Percentiles rank a stretch among this genome's conserved stretches.
These are phyloP conservation scores for Caiman crocodilus DNA, from an alignment of 2,797 vertebrate species.

Conservation along the genomic window DNA sequence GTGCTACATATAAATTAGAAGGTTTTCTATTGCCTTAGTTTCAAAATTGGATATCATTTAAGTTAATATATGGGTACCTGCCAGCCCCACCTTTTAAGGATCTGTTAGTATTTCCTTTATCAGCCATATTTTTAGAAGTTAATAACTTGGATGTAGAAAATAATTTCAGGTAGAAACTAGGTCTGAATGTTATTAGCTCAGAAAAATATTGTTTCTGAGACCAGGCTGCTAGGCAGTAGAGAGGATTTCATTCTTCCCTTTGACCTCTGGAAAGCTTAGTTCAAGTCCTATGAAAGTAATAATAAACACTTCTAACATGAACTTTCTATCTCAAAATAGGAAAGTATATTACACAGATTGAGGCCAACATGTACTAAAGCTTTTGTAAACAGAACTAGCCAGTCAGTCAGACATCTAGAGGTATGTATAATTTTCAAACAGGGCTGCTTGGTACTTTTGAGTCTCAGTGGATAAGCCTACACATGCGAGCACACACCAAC, in stretches of 20 bases:
- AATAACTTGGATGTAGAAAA: constrained; percentile 62
- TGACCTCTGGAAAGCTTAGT: not conserved
- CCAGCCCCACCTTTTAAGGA: constrained; percentile 26
- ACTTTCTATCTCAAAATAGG: not conserved
- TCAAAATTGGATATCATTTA: constrained; percentile 50
- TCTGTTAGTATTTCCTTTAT: constrained; percentile 54
- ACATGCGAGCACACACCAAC: too few relatives aligned
- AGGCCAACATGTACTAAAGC: not conserved
- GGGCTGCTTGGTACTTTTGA: not conserved
- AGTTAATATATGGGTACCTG: constrained; percentile 33
- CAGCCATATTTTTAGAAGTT: constrained; percentile 45
- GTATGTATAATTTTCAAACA: not conserved
- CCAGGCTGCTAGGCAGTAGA: not conserved
- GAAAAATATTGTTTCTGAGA: constrained; percentile 1
- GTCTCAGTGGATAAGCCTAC: not conserved
- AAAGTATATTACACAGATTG: constrained; percentile 1
- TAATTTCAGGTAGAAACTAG: constrained; percentile 49
- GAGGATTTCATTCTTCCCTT: not conserved
- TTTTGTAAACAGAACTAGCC: not conserved
- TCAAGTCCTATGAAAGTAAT: not conserved
- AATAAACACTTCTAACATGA: not conserved
- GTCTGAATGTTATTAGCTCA: constrained; percentile 34
- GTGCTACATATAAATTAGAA: constrained; percentile 46
- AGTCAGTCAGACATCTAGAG: not conserved
- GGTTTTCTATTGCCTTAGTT: constrained; percentile 48